These are phyloP conservation scores for Hemicentrotus pulcherrimus DNA, from an alignment of 35 echinoderm and acorn worm genomes.

Conservation along the genomic window DNA sequence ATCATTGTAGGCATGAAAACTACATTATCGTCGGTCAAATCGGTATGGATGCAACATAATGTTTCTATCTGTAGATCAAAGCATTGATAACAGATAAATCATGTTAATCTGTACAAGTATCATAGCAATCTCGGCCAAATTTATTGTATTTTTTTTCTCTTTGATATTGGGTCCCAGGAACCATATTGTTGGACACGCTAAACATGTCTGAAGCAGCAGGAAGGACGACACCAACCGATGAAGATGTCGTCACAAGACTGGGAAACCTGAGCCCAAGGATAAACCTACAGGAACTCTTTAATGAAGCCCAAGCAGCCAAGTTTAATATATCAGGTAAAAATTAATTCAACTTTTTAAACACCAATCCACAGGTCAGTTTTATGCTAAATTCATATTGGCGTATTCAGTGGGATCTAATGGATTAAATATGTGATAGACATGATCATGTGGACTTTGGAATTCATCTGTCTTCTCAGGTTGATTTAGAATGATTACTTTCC, in stretches of 20 bases:
- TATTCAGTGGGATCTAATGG: background rate
- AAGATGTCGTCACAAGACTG: constrained; percentile 62
- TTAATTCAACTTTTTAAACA: background rate
- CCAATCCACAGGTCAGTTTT: background rate
- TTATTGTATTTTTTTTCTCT: too few relatives aligned
- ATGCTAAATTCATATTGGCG: background rate
- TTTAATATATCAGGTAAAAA: constrained; percentile 86
- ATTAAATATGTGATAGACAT: background rate
- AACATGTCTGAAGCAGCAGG: constrained; percentile 75
- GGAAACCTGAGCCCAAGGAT: constrained; percentile 60
- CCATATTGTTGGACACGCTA: constrained; percentile 92
- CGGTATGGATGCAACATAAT: too few relatives aligned
- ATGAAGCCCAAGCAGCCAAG: constrained; percentile 70
- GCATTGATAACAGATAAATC: too few relatives aligned
- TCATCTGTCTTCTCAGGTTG: background rate
- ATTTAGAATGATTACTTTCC: too few relatives aligned
- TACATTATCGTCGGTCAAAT: too few relatives aligned
- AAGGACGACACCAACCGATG: constrained; percentile 73
- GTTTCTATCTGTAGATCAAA: too few relatives aligned
- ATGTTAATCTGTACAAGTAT: too few relatives aligned
- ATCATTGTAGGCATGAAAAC: too few relatives aligned
- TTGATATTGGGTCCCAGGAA: constrained; percentile 55
- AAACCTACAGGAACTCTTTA: constrained; percentile 67
- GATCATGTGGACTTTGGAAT: background rate
- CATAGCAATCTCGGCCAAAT: too few relatives aligned